Percentiles rank a stretch among this genome's conserved stretches.
Conservation (phyloP, 2,113 vertebrate genomes). For the Cichladusa arquata region DNA sequence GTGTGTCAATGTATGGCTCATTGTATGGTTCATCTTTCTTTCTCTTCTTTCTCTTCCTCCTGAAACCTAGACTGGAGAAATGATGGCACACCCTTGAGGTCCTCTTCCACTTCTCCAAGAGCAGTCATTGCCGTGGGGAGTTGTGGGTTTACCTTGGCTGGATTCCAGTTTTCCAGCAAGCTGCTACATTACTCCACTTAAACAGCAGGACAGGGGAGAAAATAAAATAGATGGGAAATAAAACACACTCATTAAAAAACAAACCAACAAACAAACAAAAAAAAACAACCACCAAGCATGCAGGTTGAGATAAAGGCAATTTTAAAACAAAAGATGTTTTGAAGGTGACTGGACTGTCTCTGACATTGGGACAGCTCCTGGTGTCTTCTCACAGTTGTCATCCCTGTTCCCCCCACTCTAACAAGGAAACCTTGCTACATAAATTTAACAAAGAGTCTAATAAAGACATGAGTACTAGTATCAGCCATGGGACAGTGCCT, state of each 20-base stretch:
- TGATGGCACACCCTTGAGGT: background rate
- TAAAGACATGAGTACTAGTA: background rate
- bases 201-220: background rate
- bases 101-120: background rate
- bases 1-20: background rate
- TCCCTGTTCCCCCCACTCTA: accelerated
- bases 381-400: background rate
- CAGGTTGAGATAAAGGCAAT: background rate
- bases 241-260: background rate
- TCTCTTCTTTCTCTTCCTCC: background rate
- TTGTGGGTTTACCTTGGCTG: background rate
- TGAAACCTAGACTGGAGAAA: background rate
- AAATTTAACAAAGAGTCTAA: background rate
- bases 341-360: background rate
- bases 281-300: background rate
- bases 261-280: too few relatives aligned
- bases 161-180: background rate
- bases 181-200: background rate
- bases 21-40: background rate
- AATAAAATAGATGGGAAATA: background rate
- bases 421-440: background rate
- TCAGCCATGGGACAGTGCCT: background rate
- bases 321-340: background rate
- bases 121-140: background rate
- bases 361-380: background rate